Base-by-base conservation (phyloP, 2,888 invertebrate genomes). In the Oegoconia quadripuncta region DNA sequence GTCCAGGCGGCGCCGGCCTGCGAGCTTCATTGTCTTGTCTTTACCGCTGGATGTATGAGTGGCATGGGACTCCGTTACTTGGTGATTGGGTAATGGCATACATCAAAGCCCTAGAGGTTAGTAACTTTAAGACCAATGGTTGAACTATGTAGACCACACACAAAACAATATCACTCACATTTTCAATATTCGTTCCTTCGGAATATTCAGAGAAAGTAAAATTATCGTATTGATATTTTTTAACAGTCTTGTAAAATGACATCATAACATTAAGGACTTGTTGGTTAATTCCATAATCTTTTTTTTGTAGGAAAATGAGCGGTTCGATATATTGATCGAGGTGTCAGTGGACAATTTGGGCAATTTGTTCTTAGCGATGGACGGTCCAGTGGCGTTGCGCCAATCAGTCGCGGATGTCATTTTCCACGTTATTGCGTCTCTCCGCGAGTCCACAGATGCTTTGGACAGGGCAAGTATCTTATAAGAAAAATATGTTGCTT, bases 61-160 rank as follows among this genome's bases (percentile, higher is more conserved):
- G 91, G 88, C 89, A 89, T 15, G 89, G 89, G 43, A 91, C 91
- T 0, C 89, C 91, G 2, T 89, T 90, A 30, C 77, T 94, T 0
- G 90, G 91, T 16, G 82, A 89, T 7, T 91, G 94, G 90, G 89
- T 93, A 1, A 75, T 91, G 55, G 89, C 91, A 2, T 91, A 92
- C 48, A 90, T 94, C 56, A 88, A 87, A 49, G 91, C 90, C 0
- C 72, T 94, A 16, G 90, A 91, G 65, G 89, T 84, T 40, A 16
- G 9, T 2, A 8, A 12, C 16, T n/a, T n/a, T n/a, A n/a, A n/a
- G n/a, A n/a, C n/a, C n/a, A n/a, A n/a, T n/a, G n/a, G n/a, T n/a
- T n/a, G n/a, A n/a, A n/a, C n/a, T n/a, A n/a, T n/a, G n/a, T n/a
- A n/a, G n/a, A n/a, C n/a, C n/a, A n/a, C n/a, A n/a, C n/a, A n/a